Evolutionary conservation across 2,797 vertebrate genomes (phyloP).

Genomic region (Myotis vivesi): DNA sequence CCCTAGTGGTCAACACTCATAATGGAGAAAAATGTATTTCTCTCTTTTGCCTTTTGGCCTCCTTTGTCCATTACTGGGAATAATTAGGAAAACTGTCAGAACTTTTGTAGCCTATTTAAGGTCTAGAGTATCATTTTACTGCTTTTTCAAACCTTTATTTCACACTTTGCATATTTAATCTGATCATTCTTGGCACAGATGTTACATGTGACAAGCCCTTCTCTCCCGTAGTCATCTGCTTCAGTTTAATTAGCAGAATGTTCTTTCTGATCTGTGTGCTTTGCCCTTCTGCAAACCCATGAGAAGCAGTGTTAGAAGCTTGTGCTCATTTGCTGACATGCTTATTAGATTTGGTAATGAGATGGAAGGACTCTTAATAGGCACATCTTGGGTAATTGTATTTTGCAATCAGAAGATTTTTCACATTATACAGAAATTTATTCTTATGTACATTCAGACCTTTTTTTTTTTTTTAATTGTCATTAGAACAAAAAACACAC

Average conservation of each 20-base stretch:
- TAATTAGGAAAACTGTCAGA: constrained; percentile 89
- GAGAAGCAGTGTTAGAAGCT: constrained; percentile 82
- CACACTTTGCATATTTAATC: constrained; percentile 86
- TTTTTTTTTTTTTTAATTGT: background rate
- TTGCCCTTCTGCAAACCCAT: constrained; percentile 84
- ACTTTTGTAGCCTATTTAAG: constrained; percentile 82
- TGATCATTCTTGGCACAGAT: constrained; percentile 81
- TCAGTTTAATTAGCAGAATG: constrained; percentile 88
- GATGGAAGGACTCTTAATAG: constrained; percentile 71
- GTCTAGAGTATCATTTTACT: constrained; percentile 79
- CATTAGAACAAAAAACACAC: constrained; percentile 34
- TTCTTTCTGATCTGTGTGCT: constrained; percentile 86
- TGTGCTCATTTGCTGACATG: constrained; percentile 87
- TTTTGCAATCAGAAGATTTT: constrained; percentile 71
- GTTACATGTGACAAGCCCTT: constrained; percentile 84
- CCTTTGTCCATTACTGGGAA: constrained; percentile 84
- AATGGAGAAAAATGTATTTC: constrained; percentile 87
- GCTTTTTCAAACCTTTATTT: constrained; percentile 84
- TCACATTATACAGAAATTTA: constrained; percentile 42
- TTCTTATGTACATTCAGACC: constrained; percentile 59
- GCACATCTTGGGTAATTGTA: constrained; percentile 64
- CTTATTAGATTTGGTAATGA: constrained; percentile 84
- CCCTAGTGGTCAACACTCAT: constrained; percentile 84
- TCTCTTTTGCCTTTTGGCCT: constrained; percentile 86
- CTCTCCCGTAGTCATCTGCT: constrained; percentile 81